Evolutionary conservation across 2,888 invertebrate genomes (phyloP).

Genomic region (Tinea pellionella): DNA sequence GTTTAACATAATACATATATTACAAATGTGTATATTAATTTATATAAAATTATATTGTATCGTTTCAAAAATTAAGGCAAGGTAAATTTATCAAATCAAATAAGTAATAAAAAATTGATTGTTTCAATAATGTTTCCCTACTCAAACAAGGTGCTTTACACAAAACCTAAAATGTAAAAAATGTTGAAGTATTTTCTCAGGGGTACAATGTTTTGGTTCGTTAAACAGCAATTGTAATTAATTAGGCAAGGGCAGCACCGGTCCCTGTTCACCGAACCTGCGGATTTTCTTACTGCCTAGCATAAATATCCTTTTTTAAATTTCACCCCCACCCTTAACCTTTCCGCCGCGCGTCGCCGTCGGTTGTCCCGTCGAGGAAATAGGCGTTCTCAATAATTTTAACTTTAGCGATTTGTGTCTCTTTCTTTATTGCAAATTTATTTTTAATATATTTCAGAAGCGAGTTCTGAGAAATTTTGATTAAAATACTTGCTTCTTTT

Average conservation of each 20-base stretch:
- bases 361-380: conserved; percentile 5
- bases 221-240: conserved; percentile 40
- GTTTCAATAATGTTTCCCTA: conserved; percentile 9
- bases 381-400: neutral
- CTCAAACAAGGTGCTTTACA: conserved; percentile 5
- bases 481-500: neutral
- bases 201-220: conserved; percentile 29
- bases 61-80: no score
- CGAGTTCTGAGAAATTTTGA: neutral
- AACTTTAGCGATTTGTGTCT: neutral
- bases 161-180: conserved; percentile 21
- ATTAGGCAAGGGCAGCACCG: conserved; percentile 26
- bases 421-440: neutral
- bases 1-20: no score
- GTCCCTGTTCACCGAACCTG: conserved; percentile 20
- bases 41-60: no score
- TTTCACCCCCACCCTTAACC: neutral
- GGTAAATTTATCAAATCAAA: no score
- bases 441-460: neutral
- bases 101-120: neutral
- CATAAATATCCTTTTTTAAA: conserved; percentile 24
- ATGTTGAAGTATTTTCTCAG: conserved; percentile 24
- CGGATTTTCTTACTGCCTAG: conserved; percentile 22
- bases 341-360: neutral
- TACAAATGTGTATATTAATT: no score